Evolutionary conservation across 1,140 invertebrate genomes (phyloP).

Genomic region (Papilio machaon): DNA sequence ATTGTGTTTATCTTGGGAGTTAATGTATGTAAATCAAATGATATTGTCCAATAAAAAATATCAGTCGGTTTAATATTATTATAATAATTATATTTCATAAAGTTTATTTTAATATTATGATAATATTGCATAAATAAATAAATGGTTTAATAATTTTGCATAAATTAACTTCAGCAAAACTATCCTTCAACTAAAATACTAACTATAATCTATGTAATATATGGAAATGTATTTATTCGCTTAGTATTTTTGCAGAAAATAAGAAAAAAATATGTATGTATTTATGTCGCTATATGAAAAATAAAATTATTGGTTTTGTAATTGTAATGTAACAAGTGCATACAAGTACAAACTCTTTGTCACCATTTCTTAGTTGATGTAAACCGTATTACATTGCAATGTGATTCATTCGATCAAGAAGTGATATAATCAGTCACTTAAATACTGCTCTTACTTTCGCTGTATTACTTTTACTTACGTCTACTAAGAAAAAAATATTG

Average conservation of each 20-base stretch:
- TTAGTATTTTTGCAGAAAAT: too few relatives aligned
- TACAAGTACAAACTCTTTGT: background rate
- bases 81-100: too few relatives aligned
- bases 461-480: background rate
- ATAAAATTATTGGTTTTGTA: background rate
- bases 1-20: background rate
- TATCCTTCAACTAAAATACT: background rate
- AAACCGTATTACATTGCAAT: background rate
- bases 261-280: too few relatives aligned
- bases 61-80: background rate
- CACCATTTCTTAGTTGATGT: background rate
- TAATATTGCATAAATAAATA: too few relatives aligned
- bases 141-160: background rate
- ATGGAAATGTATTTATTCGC: background rate
- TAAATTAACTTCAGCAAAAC: background rate
- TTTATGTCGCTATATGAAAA: too few relatives aligned
- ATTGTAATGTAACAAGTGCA: background rate
- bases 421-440: background rate
- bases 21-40: background rate
- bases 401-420: background rate
- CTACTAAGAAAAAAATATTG: background rate
- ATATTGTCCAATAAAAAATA: background rate
- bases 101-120: too few relatives aligned
- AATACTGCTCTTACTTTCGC: background rate
- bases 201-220: background rate